These are phyloP conservation scores for Synodontis membranacea DNA, from an alignment of 2,113 vertebrate genomes.

Conservation along the genomic window DNA sequence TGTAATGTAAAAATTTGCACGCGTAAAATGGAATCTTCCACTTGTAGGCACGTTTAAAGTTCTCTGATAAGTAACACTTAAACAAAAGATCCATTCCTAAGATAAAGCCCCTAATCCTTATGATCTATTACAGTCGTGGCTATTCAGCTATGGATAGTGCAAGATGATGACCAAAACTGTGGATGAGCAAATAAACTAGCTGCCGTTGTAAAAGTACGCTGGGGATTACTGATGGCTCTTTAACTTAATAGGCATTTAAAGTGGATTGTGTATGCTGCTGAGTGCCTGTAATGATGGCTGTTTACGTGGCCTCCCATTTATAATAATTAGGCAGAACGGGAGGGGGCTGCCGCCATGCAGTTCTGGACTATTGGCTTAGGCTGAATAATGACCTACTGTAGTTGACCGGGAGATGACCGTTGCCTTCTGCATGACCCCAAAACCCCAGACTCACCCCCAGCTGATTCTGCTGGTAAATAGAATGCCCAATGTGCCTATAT, in stretches of 20 bases:
- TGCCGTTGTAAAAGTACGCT: constrained; percentile 64
- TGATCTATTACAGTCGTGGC: not conserved
- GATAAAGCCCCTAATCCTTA: constrained; percentile 11
- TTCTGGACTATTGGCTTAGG: constrained; percentile 93
- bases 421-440: constrained; percentile 90
- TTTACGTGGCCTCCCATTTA: constrained; percentile 89
- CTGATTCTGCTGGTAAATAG: constrained; percentile 82
- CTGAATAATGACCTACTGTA: constrained; percentile 92
- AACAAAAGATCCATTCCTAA: constrained; percentile 1
- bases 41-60: not conserved
- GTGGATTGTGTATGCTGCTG: constrained; percentile 81
- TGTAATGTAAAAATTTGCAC: not conserved
- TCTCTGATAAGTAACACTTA: not conserved
- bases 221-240: constrained; percentile 79
- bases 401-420: constrained; percentile 93
- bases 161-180: constrained; percentile 68
- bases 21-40: not conserved
- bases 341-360: constrained; percentile 77
- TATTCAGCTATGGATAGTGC: constrained; percentile 55
- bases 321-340: constrained; percentile 97
- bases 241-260: constrained; percentile 84
- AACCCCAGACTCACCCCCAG: constrained; percentile 81
- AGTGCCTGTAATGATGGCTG: constrained; percentile 83
- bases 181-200: constrained; percentile 70
- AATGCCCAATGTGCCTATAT: constrained; percentile 75